Percentiles rank a stretch among this genome's conserved stretches.
phyloP scores from a whole-genome alignment of 2,113 vertebrate genomes.

The Pachycephala philippinensis region DNA sequence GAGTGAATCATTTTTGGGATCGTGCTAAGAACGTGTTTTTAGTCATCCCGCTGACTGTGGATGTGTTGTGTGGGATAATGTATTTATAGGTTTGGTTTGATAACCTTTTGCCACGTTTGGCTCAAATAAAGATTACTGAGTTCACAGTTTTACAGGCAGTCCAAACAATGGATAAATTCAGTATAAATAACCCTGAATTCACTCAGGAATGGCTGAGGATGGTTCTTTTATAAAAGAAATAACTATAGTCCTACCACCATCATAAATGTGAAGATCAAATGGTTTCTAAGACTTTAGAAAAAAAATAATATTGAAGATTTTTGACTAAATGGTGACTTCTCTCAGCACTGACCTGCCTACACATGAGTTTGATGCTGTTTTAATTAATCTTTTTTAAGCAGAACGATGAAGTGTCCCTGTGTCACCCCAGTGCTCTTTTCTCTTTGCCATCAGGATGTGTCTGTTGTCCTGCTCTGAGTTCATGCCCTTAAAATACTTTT shows the following conservation, averaged over 20 bases:
- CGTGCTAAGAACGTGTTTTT: rapidly evolving
- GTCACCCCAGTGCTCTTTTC: not conserved
- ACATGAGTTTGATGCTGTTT: not conserved
- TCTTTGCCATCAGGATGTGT: not conserved
- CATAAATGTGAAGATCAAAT: not conserved
- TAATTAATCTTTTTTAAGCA: not conserved
- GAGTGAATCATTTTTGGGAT: not conserved
- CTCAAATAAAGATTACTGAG: not conserved
- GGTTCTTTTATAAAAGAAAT: not conserved
- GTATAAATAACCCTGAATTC: not conserved
- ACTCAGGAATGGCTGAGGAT: not conserved
- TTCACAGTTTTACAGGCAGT: not conserved
- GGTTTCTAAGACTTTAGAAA: not conserved
- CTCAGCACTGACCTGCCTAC: not conserved
- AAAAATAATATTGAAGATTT: not conserved
- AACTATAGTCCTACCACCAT: not conserved
- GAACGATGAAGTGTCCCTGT: not conserved
- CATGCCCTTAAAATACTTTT: not conserved
- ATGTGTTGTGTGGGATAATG: not conserved
- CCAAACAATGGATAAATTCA: not conserved
- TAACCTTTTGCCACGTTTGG: not conserved
- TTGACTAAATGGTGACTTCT: not conserved
- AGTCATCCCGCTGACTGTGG: not conserved
- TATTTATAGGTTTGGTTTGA: not conserved
- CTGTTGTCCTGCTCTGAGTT: not conserved